Evolutionary conservation across 1,140 invertebrate species (phyloP), one percentile per base, ranked within the genome.

Genomic region (Pseudoatta argentina): DNA sequence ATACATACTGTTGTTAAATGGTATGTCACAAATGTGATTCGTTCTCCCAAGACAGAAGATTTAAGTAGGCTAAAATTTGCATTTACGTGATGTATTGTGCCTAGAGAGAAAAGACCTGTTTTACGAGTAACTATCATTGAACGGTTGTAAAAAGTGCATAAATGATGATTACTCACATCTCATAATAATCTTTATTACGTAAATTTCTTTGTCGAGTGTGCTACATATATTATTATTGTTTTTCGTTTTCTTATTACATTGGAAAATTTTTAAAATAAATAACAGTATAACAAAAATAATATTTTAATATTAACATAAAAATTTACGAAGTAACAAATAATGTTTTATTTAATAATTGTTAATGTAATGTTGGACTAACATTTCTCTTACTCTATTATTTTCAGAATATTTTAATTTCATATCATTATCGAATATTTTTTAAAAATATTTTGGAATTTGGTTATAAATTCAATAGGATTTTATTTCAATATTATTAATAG

Each of bases 21-120:
- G 18, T 27, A 48, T 34, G 55, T 44, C 48, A 14, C 30, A 63
- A 81, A 86, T 86, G 55, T 88, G 61, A 73, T n/a, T 57, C 10
- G 14, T 18, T 78, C n/a, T 18, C 30, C 2, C 12, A 30, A 61
- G 34, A 48, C 10, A 61, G 39, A 83, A 64, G n/a, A 64, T 16
- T 89, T 79, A 89, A 89, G 59, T 89, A 48, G 88, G 57, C 57
- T 89, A 34, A 71, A 86, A 90, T 90, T 90, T 87, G 63, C 79
- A 90, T 89, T 14, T 89, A 89, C 89, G 79, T 87, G 79, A 89
- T 81, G 16, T 72, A 79, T 63, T 85, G 85, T 87, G 63, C 51
- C 48, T 85, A 85, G 55, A 79, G 18, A 75, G 78, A 72, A 85
- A 85, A 89, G 44, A 6, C 3, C 10, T 30, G 34, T 10, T 82